phyloP scores from a whole-genome alignment of 2,113 vertebrate species.

The Halichoerus grypus region DNA sequence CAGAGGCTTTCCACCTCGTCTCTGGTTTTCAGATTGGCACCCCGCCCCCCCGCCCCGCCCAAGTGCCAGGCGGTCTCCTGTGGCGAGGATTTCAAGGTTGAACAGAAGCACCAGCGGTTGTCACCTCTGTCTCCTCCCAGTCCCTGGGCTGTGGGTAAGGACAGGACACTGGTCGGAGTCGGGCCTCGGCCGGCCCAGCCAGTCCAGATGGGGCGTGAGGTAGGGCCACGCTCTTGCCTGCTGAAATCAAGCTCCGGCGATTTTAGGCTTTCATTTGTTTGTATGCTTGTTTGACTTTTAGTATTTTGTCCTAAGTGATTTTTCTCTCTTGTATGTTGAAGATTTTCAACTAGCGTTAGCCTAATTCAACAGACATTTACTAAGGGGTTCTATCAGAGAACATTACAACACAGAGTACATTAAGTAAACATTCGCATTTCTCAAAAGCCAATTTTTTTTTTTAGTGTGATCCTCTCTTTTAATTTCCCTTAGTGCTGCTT shows the following conservation, averaged over 20 bases:
- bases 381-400: neutral
- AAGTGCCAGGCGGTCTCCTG: neutral
- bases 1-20: neutral
- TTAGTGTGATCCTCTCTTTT: neutral
- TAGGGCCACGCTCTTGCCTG: neutral
- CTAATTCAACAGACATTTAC: neutral
- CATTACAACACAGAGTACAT: neutral
- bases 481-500: neutral
- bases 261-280: neutral
- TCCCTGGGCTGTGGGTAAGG: neutral
- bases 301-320: neutral
- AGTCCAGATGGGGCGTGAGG: neutral
- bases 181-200: accelerated
- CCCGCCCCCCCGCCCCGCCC: accelerated
- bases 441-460: neutral
- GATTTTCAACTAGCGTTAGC: neutral
- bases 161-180: neutral
- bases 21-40: neutral
- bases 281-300: neutral
- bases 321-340: neutral
- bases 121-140: neutral
- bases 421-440: neutral
- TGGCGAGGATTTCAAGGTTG: neutral
- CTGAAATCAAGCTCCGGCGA: neutral
- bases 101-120: neutral